phyloP scores from a whole-genome alignment of 1,140 invertebrate genomes.

The Heliconius hewitsoni region DNA sequence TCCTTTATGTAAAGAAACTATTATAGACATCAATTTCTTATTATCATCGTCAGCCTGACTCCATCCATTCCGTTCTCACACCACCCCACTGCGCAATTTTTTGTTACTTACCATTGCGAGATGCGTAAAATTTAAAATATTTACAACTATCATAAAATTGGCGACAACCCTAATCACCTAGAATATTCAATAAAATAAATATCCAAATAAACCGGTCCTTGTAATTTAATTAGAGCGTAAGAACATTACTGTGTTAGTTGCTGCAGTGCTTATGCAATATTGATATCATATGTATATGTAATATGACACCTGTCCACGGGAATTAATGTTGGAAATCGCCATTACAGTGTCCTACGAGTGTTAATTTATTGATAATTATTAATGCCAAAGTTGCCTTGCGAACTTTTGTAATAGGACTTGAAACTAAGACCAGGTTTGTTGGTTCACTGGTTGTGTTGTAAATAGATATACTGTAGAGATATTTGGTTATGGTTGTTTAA shows the following conservation, averaged over 20 bases:
- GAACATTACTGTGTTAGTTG: conserved; percentile 64
- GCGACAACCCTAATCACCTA: conserved; percentile 23
- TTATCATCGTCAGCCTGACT: too few relatives aligned
- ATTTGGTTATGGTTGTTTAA: too few relatives aligned
- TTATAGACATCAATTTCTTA: too few relatives aligned
- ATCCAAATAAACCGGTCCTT: conserved; percentile 47
- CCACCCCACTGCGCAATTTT: too few relatives aligned
- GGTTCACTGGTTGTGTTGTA: not conserved
- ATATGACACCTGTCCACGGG: conserved; percentile 65
- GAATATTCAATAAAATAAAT: conserved; percentile 46
- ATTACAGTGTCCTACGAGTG: conserved; percentile 51
- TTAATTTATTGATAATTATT: conserved; percentile 45
- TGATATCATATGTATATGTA: conserved; percentile 59
- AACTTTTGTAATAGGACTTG: not conserved
- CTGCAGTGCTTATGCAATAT: conserved; percentile 62
- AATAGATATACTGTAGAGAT: not conserved
- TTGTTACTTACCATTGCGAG: too few relatives aligned
- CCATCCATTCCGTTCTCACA: too few relatives aligned
- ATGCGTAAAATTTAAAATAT: too few relatives aligned
- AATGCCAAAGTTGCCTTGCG: not conserved
- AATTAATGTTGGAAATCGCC: conserved; percentile 56
- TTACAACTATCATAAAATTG: too few relatives aligned
- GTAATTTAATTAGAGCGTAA: conserved; percentile 71
- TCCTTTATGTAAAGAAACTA: too few relatives aligned
- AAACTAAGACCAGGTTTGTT: not conserved